Conservation (phyloP, 2,797 vertebrate genomes). For the Varecia variegata region DNA sequence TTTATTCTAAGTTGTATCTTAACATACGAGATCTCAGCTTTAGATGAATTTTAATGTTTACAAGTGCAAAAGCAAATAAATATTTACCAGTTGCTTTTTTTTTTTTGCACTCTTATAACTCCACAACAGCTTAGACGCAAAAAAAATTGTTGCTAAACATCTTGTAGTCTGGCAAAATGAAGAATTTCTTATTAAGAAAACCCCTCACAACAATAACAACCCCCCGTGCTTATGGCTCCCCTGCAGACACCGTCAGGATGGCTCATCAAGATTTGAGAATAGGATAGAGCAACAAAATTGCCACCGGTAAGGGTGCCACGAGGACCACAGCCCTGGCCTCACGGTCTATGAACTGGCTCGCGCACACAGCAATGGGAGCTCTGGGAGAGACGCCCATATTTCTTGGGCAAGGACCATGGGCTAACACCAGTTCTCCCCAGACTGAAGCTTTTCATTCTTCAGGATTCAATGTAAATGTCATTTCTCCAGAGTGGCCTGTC, state of each 20-base stretch:
- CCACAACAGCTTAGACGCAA: constrained; percentile 76
- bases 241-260: background rate
- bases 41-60: constrained; percentile 82
- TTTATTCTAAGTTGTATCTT: constrained; percentile 81
- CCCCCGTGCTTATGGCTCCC: background rate
- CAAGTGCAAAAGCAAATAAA: constrained; percentile 81
- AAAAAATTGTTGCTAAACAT: constrained; percentile 80
- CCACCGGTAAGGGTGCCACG: rapidly evolving
- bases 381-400: background rate
- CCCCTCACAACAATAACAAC: constrained; percentile 44
- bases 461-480: background rate
- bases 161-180: constrained; percentile 79
- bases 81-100: constrained; percentile 72
- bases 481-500: background rate
- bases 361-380: background rate
- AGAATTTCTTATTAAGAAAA: constrained; percentile 74
- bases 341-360: rapidly evolving
- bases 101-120: constrained; percentile 77
- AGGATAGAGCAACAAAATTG: rapidly evolving
- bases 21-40: constrained; percentile 81
- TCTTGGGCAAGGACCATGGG: rapidly evolving
- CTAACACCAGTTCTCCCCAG: background rate
- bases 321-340: background rate
- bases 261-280: background rate
- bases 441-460: background rate